These are phyloP conservation scores for Erebia epiphron DNA, from an alignment of 2,888 invertebrate species.

Conservation along the genomic window DNA sequence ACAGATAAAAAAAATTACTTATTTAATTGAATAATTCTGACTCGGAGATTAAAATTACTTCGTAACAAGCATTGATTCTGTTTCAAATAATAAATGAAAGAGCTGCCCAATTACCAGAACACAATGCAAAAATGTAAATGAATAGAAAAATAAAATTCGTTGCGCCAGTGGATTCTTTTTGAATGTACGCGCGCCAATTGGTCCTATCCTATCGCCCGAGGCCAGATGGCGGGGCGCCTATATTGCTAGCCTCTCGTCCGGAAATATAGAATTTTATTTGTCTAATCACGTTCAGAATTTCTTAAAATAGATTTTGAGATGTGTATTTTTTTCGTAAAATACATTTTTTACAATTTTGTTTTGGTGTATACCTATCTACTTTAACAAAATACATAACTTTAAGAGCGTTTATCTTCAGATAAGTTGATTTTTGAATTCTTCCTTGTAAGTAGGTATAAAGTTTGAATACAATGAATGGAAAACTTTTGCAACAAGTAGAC, in stretches of 20 bases:
- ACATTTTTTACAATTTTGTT: background rate
- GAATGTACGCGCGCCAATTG: slow-evolving; percentile 73
- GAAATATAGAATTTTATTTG: slow-evolving; percentile 76
- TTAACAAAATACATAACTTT: no score
- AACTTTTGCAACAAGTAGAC: no score
- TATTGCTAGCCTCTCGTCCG: slow-evolving; percentile 68
- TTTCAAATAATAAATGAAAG: slow-evolving; percentile 41
- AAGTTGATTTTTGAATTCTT: no score
- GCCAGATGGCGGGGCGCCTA: slow-evolving; percentile 77
- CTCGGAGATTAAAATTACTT: slow-evolving; percentile 6
- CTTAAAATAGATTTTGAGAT: slow-evolving; percentile 13
- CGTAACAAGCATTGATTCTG: slow-evolving; percentile 10
- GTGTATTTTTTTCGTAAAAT: background rate
- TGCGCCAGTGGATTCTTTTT: slow-evolving; percentile 62
- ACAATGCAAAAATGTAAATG: slow-evolving; percentile 57
- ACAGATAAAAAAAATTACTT: background rate
- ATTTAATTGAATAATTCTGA: background rate
- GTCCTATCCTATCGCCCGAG: slow-evolving; percentile 68
- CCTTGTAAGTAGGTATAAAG: no score
- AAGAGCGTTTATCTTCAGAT: no score
- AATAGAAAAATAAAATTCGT: slow-evolving; percentile 62
- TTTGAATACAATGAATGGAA: no score
- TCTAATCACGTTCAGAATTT: slow-evolving; percentile 58
- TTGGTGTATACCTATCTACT: no score
- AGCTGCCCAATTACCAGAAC: slow-evolving; percentile 59